Conservation (phyloP, 2,888 invertebrate genomes). For the Myopa testacea region DNA sequence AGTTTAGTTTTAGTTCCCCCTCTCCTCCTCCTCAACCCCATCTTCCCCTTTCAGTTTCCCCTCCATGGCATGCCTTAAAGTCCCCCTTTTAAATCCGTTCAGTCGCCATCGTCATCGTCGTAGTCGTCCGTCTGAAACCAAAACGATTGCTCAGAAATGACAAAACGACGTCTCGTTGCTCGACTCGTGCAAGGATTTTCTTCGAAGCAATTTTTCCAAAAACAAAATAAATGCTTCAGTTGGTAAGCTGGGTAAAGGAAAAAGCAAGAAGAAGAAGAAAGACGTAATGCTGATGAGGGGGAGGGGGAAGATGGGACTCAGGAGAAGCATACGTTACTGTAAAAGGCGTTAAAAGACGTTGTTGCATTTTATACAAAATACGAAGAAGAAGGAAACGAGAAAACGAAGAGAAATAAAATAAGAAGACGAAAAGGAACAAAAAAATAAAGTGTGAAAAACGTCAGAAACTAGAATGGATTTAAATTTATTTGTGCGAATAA, state of each 20-base stretch:
- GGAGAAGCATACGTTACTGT: not conserved
- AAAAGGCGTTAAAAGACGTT: slow-evolving; percentile 2
- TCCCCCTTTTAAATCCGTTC: no score
- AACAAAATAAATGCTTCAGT: no score
- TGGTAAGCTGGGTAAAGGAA: no score
- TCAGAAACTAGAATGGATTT: slow-evolving; percentile 15
- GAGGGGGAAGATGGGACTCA: not conserved
- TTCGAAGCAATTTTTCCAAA: no score
- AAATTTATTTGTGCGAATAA: slow-evolving; percentile 19
- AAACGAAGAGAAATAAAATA: not conserved
- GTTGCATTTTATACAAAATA: not conserved
- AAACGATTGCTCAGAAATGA: no score
- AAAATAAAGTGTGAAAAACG: slow-evolving; percentile 1
- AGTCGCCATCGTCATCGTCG: no score
- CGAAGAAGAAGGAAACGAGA: not conserved
- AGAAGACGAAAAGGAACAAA: not conserved
- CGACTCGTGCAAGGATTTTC: no score
- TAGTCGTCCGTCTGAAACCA: no score
- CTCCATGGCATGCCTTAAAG: not conserved
- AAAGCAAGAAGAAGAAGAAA: no score
- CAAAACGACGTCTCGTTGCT: no score
- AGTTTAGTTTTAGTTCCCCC: not conserved
- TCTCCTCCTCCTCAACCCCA: not conserved
- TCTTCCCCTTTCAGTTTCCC: not conserved
- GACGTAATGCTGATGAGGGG: no score